A percentile compares a stretch with the other conserved stretches of the same genome.
Conservation (phyloP, 2,797 vertebrate genomes). For the Euphonia xanthogaster region DNA sequence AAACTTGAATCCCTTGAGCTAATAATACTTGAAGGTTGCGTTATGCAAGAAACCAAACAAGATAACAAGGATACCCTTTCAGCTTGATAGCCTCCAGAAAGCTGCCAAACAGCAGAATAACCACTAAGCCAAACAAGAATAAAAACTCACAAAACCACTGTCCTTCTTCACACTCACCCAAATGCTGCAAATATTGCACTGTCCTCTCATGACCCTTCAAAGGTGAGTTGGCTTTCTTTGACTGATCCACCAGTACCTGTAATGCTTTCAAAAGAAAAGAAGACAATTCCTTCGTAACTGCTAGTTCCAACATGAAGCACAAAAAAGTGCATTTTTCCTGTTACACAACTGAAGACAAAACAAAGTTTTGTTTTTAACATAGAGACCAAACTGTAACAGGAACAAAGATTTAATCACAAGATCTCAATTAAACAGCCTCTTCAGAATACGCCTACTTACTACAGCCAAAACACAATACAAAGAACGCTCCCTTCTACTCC, state of each 20-base stretch:
- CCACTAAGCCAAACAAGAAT: not conserved
- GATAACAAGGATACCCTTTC: not conserved
- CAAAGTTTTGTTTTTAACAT: not conserved
- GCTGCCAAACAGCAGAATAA: not conserved
- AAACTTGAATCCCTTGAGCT: not conserved
- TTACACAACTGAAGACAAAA: not conserved
- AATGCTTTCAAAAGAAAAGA: constrained; percentile 79
- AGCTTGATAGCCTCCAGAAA: not conserved
- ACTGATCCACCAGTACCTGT: constrained; percentile 96
- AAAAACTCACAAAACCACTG: not conserved
- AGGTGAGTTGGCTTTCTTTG: constrained; percentile 97
- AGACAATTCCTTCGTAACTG: not conserved
- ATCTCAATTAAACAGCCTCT: not conserved
- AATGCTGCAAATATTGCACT: constrained; percentile 94
- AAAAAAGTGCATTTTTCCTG: not conserved
- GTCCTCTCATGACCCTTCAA: constrained; percentile 98
- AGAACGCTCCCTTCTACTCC: not conserved
- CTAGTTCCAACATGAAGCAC: not conserved
- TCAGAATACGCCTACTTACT: not conserved
- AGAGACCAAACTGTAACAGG: not conserved
- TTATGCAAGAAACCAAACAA: not conserved
- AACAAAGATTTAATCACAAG: not conserved
- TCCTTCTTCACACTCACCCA: constrained; percentile 78
- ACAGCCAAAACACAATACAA: not conserved
- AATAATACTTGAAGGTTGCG: not conserved